These are phyloP conservation scores for Callipepla squamata DNA, from an alignment of 2,113 vertebrate genomes.

Conservation along the genomic window DNA sequence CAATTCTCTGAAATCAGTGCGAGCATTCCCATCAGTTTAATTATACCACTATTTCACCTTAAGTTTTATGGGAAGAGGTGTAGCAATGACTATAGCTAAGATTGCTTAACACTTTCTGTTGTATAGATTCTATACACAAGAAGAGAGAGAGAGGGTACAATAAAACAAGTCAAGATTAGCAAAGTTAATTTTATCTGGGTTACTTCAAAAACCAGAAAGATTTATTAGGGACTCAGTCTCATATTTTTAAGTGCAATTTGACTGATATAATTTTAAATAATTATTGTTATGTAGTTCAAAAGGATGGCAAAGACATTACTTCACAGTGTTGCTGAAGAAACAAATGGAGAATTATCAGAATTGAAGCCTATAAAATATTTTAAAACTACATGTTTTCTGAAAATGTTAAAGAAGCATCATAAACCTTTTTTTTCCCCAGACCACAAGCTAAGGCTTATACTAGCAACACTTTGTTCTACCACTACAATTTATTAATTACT, in stretches of 20 bases:
- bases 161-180: constrained; percentile 72
- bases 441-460: constrained; percentile 35
- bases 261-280: constrained; percentile 73
- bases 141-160: constrained; percentile 9
- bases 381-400: constrained; percentile 68
- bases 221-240: constrained; percentile 65
- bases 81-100: constrained; percentile 47
- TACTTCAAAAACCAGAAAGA: constrained; percentile 46
- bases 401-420: constrained; percentile 25
- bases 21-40: constrained; percentile 51
- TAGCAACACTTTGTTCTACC: constrained; percentile 64
- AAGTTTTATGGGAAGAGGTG: constrained; percentile 48
- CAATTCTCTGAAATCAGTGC: constrained; percentile 24
- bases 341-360: constrained; percentile 73
- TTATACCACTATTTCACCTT: constrained; percentile 31
- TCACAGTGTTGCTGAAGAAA: constrained; percentile 71
- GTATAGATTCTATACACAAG: constrained; percentile 29
- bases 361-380: constrained; percentile 72
- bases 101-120: constrained; percentile 45
- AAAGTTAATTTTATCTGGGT: constrained; percentile 59
- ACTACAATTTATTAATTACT: constrained; percentile 73
- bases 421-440: constrained; percentile 52
- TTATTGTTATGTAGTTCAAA: constrained; percentile 69
- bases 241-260: constrained; percentile 44
- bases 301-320: constrained; percentile 62